phyloP scores from a whole-genome alignment of 35 echinoderm and acorn worm species.

The Ophioderma brevispina region DNA sequence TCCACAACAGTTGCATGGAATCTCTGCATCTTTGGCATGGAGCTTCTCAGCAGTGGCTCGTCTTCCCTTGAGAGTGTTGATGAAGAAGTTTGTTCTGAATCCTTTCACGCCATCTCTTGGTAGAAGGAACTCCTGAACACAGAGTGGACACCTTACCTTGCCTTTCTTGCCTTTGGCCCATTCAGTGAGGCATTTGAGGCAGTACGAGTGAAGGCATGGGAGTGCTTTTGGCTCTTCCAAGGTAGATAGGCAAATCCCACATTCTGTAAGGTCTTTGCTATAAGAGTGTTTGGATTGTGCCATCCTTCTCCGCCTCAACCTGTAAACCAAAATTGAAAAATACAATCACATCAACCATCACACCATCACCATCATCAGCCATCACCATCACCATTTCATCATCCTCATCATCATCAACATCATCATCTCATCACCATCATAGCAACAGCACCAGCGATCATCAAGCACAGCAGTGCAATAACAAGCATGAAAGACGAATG shows the following conservation, averaged over 20 bases:
- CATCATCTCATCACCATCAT: too few species aligned
- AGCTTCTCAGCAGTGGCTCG: background rate
- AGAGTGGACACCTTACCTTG: background rate
- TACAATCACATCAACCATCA: too few species aligned
- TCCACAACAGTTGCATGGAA: background rate
- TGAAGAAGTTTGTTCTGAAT: background rate
- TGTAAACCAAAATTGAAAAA: too few species aligned
- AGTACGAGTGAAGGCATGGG: background rate
- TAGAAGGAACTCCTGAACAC: background rate
- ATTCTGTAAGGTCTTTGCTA: background rate
- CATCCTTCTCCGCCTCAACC: too few species aligned
- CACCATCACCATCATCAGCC: too few species aligned
- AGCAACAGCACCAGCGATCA: too few species aligned
- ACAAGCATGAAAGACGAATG: too few species aligned
- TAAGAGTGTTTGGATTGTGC: too few species aligned
- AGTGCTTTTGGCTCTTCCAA: background rate
- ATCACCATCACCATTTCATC: too few species aligned
- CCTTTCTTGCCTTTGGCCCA: background rate
- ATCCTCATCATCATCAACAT: too few species aligned
- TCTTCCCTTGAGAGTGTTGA: background rate
- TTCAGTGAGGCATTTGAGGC: too few species aligned
- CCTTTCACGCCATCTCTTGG: background rate
- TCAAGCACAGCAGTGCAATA: too few species aligned
- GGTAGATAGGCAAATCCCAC: background rate
- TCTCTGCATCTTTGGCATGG: background rate